phyloP scores from a whole-genome alignment of 2,888 invertebrate species.

The Xylota segnis region DNA sequence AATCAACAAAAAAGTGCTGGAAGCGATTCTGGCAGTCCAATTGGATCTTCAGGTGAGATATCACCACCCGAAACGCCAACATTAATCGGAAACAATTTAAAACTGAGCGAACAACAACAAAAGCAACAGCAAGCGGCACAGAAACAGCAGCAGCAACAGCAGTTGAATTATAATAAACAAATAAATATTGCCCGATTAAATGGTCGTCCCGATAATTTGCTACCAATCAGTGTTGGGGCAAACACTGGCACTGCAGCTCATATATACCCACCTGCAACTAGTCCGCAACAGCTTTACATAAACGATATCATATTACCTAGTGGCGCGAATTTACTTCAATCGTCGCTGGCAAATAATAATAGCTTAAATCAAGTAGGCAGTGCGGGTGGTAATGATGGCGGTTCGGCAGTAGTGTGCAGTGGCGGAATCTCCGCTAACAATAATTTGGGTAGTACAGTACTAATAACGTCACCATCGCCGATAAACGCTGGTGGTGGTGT shows the following conservation, averaged over 20 bases:
- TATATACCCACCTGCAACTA: constrained; percentile 75
- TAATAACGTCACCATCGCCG: constrained; percentile 82
- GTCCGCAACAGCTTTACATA: constrained; percentile 77
- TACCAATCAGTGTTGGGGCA: constrained; percentile 79
- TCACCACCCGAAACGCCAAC: constrained; percentile 84
- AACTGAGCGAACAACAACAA: constrained; percentile 77
- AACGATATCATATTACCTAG: constrained; percentile 78
- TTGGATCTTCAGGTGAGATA: constrained; percentile 83
- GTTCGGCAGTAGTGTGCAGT: constrained; percentile 59
- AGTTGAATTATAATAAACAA: constrained; percentile 82
- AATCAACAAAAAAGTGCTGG: constrained; percentile 82
- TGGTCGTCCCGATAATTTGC: constrained; percentile 81
- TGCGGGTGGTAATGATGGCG: constrained; percentile 58
- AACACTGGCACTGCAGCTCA: constrained; percentile 75
- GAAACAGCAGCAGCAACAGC: constrained; percentile 79
- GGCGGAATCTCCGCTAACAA: constrained; percentile 73
- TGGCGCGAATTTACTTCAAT: constrained; percentile 77
- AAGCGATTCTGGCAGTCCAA: constrained; percentile 84
- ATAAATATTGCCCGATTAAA: constrained; percentile 82
- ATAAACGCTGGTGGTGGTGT: constrained; percentile 77
- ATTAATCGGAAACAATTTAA: constrained; percentile 78
- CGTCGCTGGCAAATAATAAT: constrained; percentile 78
- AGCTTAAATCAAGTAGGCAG: constrained; percentile 70
- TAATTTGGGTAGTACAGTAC: constrained; percentile 79
- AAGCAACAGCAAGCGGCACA: constrained; percentile 75